These are phyloP conservation scores for Lucinisca nassula DNA, from an alignment of 2,888 invertebrate species.

Conservation along the genomic window DNA sequence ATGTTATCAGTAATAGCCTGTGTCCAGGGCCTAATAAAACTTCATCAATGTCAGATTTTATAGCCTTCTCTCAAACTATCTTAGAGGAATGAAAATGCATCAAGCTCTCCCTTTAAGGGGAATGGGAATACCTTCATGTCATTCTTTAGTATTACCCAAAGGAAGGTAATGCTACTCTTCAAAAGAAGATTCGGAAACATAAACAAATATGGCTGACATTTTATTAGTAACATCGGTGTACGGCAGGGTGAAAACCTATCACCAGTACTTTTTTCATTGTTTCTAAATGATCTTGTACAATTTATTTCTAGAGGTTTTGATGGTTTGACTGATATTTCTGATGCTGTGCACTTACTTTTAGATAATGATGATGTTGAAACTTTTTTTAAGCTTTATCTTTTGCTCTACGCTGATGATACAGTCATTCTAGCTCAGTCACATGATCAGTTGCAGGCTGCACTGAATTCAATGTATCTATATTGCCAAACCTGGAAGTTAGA, in stretches of 20 bases:
- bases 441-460: not conserved
- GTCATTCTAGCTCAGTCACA: not conserved
- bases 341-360: not conserved
- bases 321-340: not conserved
- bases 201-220: no score
- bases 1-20: no score
- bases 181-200: no score
- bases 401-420: not conserved
- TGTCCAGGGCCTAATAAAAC: no score
- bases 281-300: not conserved
- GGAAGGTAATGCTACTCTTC: no score
- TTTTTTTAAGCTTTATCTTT: not conserved
- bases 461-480: not conserved
- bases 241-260: not conserved
- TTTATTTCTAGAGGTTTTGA: not conserved
- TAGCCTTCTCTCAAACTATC: no score
- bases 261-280: not conserved
- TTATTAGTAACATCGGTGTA: not conserved
- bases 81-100: no score
- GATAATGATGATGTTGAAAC: not conserved
- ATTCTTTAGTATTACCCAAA: no score
- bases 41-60: no score
- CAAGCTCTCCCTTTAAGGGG: no score
- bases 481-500: not conserved
- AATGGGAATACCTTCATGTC: no score